Evolutionary conservation across 37 sponge, comb jelly and placozoan genomes (phyloP), one percentile per base, ranked within the genome.

Genomic region (Geodia barretti): DNA sequence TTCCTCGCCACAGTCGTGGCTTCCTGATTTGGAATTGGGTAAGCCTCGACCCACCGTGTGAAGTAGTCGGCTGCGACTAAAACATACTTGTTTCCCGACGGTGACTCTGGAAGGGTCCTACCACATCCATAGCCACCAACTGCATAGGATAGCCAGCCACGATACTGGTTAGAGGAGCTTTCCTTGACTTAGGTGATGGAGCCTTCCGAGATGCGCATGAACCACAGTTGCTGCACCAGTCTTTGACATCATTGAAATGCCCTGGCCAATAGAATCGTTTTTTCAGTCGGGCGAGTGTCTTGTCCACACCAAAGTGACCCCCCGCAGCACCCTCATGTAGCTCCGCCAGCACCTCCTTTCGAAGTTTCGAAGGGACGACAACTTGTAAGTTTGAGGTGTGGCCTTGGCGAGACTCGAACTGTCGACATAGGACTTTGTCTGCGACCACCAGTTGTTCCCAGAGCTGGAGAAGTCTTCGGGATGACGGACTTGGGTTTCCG

Each of bases 211-310:
- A 23, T 24, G 62, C 36, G 54, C 82, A 81, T 9, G 37, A 26
- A 9, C 35, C 23, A 26, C 81, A 80, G 60, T 41, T 33, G 35
- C 41, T n/a, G 30, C 82, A 60, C 30, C 36, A 32, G 17, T 9
- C 35, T 3, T n/a, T 33, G 29, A 81, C 82, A 47, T 81, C 82
- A 17, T 19, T 37, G 65, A 25, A 29, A 31, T 72, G 38, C 26
- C 72, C 62, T 2, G 82, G 82, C 82, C 82, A 81, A 35, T 81
- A 81, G 39, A 81, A 81, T 30, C 82, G 33, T 34, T 81, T 73
- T 28, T 81, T 70, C 38, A 81, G 73, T 54, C 42, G 35, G 63
- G 25, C 39, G 4, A 72, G 73, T 39, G 62, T 71, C 38, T 72
- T 70, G 4, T 40, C 73, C 7, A 29, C 59, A 21, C 64, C 66